These are phyloP conservation scores for Zaprionus ornatus DNA, from an alignment of 1,140 invertebrate species.

Conservation along the genomic window DNA sequence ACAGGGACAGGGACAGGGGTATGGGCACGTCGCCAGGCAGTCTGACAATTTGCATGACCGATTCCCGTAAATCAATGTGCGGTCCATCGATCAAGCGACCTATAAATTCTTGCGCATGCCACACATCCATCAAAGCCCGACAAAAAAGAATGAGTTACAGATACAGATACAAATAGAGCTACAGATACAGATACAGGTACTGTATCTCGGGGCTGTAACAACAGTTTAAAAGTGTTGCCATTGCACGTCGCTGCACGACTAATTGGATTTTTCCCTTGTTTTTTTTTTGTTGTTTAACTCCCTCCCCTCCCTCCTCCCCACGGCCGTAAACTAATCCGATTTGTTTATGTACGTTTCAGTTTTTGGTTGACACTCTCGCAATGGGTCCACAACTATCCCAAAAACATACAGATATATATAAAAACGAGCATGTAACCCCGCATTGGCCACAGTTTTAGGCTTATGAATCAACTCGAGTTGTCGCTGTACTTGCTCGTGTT, in stretches of 20 bases:
- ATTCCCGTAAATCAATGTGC: conserved; percentile 60
- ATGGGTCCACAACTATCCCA: conserved; percentile 37
- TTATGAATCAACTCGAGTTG: conserved; percentile 66
- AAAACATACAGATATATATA: conserved; percentile 3
- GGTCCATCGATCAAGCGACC: conserved; percentile 64
- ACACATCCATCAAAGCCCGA: conserved; percentile 70
- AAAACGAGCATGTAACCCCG: conserved; percentile 15
- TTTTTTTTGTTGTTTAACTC: conserved; percentile 21
- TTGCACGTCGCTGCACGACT: conserved; percentile 53
- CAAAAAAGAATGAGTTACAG: background rate
- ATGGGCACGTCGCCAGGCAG: conserved; percentile 56
- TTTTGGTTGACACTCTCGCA: conserved; percentile 46
- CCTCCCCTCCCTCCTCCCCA: background rate
- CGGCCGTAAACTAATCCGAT: conserved; percentile 73
- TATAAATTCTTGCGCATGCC: conserved; percentile 75
- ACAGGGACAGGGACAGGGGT: background rate
- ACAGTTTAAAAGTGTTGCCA: conserved; percentile 53
- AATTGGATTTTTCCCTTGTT: conserved; percentile 64
- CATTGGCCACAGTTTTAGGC: conserved; percentile 76
- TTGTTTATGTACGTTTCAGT: conserved; percentile 59
- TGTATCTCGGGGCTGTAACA: conserved; percentile 35
- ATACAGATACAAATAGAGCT: background rate
- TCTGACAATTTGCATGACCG: conserved; percentile 70
- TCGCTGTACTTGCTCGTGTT: background rate
- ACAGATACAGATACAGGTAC: conserved; percentile 23